These are phyloP conservation scores for Metallyticus violacea DNA, from an alignment of 2,888 invertebrate species.

Conservation along the genomic window DNA sequence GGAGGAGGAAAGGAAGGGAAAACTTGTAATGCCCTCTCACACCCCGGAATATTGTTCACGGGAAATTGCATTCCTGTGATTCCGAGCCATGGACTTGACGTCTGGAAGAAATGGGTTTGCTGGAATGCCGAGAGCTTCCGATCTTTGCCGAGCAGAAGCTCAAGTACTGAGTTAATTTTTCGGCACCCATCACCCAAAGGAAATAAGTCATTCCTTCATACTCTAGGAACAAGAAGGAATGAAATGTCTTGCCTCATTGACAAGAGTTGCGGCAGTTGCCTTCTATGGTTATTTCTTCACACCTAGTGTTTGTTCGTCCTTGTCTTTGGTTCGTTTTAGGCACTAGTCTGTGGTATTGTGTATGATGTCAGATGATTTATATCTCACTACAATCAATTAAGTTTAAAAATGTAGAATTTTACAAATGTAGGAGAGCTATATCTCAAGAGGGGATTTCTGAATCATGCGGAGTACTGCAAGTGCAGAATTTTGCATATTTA, in stretches of 20 bases:
- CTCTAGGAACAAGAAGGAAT: background rate
- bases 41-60: constrained; percentile 17
- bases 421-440: no score
- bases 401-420: no score
- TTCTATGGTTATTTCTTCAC: no score
- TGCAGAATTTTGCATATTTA: no score
- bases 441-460: no score
- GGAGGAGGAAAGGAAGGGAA: background rate
- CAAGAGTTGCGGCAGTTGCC: no score
- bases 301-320: no score
- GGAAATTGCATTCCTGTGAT: constrained; percentile 19
- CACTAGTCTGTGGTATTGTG: no score
- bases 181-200: background rate
- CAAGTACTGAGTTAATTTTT: background rate
- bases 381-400: no score
- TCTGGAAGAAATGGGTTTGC: constrained; percentile 3
- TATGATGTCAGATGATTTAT: no score
- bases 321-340: no score
- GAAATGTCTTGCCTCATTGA: background rate
- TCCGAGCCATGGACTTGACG: constrained; percentile 10
- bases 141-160: background rate
- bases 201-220: background rate
- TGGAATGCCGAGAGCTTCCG: background rate
- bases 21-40: background rate
- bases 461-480: no score